Conservation (phyloP, 2,888 invertebrate species). For the Caenorhabditis becei region DNA sequence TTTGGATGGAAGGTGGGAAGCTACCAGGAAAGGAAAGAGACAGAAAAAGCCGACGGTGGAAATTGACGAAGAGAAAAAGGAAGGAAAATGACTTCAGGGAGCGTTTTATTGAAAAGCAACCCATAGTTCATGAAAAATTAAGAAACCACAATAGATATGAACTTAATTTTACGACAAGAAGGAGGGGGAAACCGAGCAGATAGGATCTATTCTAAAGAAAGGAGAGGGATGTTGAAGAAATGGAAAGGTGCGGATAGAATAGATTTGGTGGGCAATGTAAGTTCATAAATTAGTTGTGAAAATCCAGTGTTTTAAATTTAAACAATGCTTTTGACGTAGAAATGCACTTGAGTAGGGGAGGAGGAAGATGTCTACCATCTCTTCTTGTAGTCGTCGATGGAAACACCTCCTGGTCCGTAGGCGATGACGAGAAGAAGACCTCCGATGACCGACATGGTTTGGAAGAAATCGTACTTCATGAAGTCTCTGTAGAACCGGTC, state of each 20-base stretch:
- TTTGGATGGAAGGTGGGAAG: neutral
- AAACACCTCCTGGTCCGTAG: constrained; percentile 97
- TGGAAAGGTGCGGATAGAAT: constrained; percentile 3
- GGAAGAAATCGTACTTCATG: constrained; percentile 98
- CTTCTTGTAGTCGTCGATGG: constrained; percentile 99
- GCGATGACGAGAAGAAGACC: constrained; percentile 97
- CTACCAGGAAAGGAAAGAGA: constrained; percentile 33
- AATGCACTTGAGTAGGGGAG: constrained; percentile 30
- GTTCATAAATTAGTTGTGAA: constrained; percentile 28
- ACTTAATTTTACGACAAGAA: constrained; percentile 51
- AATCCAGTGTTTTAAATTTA: constrained; percentile 1
- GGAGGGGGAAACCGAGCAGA: constrained; percentile 41
- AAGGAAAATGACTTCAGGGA: constrained; percentile 8
- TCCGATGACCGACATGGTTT: constrained; percentile 97
- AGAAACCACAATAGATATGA: constrained; percentile 47
- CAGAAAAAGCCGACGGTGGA: constrained; percentile 8
- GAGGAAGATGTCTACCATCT: constrained; percentile 88
- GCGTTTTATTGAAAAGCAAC: constrained; percentile 47
- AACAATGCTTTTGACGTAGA: constrained; percentile 45
- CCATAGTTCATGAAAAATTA: constrained; percentile 53
- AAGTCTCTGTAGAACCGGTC: constrained; percentile 98
- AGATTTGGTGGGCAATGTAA: neutral
- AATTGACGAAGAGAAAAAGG: constrained; percentile 18
- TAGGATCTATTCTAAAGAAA: constrained; percentile 34
- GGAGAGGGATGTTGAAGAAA: neutral